These are phyloP conservation scores for Drosophila anomalata DNA, from an alignment of 2,888 invertebrate genomes.

Conservation along the genomic window DNA sequence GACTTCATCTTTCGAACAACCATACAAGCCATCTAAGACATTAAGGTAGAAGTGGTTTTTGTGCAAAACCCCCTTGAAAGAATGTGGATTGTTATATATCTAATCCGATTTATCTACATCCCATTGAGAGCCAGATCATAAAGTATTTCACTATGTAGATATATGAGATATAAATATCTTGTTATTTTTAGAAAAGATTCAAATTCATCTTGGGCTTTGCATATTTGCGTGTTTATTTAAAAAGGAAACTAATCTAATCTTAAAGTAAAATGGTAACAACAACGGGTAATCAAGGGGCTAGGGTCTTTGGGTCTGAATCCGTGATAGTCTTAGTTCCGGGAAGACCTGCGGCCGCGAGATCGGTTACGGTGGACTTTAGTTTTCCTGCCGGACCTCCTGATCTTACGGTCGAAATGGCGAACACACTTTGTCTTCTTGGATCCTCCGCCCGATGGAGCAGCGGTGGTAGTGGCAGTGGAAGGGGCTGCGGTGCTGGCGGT, in stretches of 20 bases:
- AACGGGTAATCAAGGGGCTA: not conserved
- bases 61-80: no score
- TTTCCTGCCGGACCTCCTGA: no score
- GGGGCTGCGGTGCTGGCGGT: not conserved
- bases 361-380: not conserved
- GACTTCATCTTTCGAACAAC: not conserved
- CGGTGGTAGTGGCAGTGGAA: not conserved
- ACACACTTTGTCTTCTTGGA: not conserved
- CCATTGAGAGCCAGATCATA: conserved; percentile 46
- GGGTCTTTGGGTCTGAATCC: not conserved
- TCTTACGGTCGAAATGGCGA: no score
- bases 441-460: not conserved
- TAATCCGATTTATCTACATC: conserved; percentile 37
- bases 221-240: no score
- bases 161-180: not conserved
- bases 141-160: conserved; percentile 45
- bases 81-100: not conserved
- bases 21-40: not conserved
- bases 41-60: no score
- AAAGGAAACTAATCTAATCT: not conserved
- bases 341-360: not conserved
- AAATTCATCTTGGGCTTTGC: no score
- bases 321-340: not conserved
- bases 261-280: not conserved
- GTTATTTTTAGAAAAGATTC: no score